Evolutionary conservation across 1,140 invertebrate species (phyloP), one percentile per base, ranked within the genome.

Genomic region (Brachionus rubens): DNA sequence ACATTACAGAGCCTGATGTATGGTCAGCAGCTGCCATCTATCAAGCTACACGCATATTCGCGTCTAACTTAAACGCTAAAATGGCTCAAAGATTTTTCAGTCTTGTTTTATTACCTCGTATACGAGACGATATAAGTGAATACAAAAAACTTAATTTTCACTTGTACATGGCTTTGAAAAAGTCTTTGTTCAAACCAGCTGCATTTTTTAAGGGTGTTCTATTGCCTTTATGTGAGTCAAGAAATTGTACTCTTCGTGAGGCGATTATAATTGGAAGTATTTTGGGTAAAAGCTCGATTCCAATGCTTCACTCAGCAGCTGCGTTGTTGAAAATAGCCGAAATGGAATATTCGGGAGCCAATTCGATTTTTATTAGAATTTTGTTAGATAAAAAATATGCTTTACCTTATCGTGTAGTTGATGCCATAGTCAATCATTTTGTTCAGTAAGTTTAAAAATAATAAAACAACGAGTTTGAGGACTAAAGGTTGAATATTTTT

Each of bases 181-280:
- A 98, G 86, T 88, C 96, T 9, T 84, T 99, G 0, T 99, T 92
- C 83, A 99, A 99, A 82, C 95, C 96, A 48, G 93, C 91, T 56
- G 96, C 91, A n/a, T 99, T 99, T 80, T 98, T 98, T 91, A 99
- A 99, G 86, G 96, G 96, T 79, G 90, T 98, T 79, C 84, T 98
- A 30, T 80, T 98, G 41, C 94, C 95, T 2, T 84, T 98, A 14
- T 90, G 94, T 80, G 91, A 94, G 84, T 90, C 91, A 79, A 94
- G 94, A 40, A 92, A 91, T 77, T 99, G 96, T 82, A 94, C 94
- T 2, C 85, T 99, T 47, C 85, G 95, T 78, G 96, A 99, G 87
- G 95, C 96, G 0, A 91, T 94, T 28, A 97, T 99, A 70, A 86
- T 99, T 78, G 91, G 94, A 3, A 96, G 94, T 43, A 91, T 99